phyloP scores from a whole-genome alignment of 2,888 invertebrate species.

The Thecocarcelia acutangulata region DNA sequence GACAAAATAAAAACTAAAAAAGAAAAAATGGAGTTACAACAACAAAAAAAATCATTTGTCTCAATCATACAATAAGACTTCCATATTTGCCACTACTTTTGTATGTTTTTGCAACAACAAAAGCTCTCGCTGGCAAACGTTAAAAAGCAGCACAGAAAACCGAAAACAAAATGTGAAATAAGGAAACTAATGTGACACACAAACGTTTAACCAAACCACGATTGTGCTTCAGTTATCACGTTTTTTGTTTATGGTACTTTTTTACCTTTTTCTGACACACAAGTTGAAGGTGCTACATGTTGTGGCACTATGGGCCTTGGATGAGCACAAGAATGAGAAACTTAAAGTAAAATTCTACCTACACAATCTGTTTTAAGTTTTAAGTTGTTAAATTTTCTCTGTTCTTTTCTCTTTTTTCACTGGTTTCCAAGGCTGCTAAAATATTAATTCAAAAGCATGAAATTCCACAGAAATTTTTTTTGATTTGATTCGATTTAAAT shows the following conservation, averaged over 20 bases:
- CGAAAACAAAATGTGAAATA: constrained; percentile 29
- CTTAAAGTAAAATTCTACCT: no score
- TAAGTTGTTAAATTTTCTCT: no score
- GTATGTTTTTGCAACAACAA: no score
- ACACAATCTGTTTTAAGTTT: no score
- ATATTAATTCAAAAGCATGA: no score
- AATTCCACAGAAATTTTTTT: no score
- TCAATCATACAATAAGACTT: constrained; percentile 55
- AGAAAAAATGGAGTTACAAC: background rate
- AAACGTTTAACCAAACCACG: constrained; percentile 65
- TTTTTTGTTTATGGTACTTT: constrained; percentile 3
- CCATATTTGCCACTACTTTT: constrained; percentile 6
- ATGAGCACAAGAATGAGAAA: no score
- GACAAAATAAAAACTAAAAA: constrained; percentile 40
- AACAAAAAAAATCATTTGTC: constrained; percentile 53
- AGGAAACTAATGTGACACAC: constrained; percentile 64
- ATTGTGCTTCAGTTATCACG: constrained; percentile 27
- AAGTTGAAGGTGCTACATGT: constrained; percentile 71
- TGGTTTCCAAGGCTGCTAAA: no score
- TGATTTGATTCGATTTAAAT: no score
- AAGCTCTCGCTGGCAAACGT: background rate
- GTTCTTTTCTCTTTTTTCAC: no score
- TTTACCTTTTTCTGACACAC: constrained; percentile 33
- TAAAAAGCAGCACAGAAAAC: constrained; percentile 21
- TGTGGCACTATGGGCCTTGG: constrained; percentile 25